phyloP scores from a whole-genome alignment of 2,888 invertebrate genomes.

The Drosophila anceps region DNA sequence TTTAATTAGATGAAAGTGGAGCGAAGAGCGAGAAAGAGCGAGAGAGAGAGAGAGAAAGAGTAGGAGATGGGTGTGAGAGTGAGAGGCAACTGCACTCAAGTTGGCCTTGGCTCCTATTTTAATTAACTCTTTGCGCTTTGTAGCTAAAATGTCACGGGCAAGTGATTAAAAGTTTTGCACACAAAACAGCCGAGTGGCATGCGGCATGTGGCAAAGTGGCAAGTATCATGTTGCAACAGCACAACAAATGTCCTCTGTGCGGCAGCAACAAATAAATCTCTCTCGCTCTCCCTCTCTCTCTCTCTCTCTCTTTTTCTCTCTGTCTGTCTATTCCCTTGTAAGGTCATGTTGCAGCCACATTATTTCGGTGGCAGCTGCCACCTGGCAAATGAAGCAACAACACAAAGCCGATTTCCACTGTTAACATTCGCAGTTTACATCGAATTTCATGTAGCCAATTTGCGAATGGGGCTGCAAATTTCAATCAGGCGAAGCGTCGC shows the following conservation, averaged over 20 bases:
- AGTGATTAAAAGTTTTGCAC: conserved; percentile 21
- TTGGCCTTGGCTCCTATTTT: neutral
- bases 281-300: neutral
- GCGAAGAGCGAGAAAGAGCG: neutral
- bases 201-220: conserved; percentile 11
- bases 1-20: conserved; percentile 29
- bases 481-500: conserved; percentile 34
- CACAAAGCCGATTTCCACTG: conserved; percentile 4
- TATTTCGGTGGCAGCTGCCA: conserved; percentile 19
- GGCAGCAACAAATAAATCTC: conserved; percentile 7
- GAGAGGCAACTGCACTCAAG: neutral
- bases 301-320: neutral
- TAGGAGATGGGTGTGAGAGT: neutral
- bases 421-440: conserved; percentile 16
- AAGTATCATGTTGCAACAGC: conserved; percentile 13
- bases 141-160: conserved; percentile 16
- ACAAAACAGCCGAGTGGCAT: conserved; percentile 9
- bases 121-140: conserved; percentile 21
- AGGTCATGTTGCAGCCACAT: neutral
- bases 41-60: neutral
- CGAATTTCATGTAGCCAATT: conserved; percentile 24
- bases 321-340: neutral
- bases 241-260: neutral
- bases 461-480: conserved; percentile 30
- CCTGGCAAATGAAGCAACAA: conserved; percentile 15